phyloP scores from a whole-genome alignment of 92 coral and sea anemone species.

The Porites rus region DNA sequence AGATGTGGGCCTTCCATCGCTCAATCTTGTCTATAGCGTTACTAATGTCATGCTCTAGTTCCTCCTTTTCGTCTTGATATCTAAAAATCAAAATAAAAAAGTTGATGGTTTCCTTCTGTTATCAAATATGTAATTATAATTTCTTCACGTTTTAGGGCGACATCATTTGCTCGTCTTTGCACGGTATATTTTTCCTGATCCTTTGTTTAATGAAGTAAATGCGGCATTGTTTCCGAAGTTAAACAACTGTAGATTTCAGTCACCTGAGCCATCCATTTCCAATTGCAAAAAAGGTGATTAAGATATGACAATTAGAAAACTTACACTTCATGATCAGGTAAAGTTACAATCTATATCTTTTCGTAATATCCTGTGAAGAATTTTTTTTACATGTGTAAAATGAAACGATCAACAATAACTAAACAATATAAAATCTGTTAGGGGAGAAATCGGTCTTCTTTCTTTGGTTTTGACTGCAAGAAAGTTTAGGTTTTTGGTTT shows the following conservation, averaged over 20 bases:
- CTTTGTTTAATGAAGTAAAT: too few species aligned
- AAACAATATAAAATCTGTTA: too few species aligned
- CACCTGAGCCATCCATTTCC: background rate
- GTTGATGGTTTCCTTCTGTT: background rate
- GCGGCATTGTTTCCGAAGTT: background rate
- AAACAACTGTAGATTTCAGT: constrained; percentile 9
- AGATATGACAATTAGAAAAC: constrained; percentile 9
- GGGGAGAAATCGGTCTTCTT: too few species aligned
- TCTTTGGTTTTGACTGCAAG: too few species aligned
- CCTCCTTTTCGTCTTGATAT: constrained; percentile 10
- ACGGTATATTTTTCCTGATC: too few species aligned
- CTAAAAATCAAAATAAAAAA: background rate
- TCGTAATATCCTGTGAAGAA: too few species aligned
- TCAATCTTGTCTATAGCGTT: constrained; percentile 27
- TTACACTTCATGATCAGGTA: too few species aligned
- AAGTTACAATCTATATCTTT: too few species aligned
- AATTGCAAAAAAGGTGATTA: background rate
- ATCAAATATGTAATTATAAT: background rate
- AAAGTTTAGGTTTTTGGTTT: too few species aligned
- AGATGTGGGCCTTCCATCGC: constrained; percentile 19
- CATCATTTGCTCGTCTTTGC: background rate
- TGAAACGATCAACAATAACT: too few species aligned
- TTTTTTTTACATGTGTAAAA: too few species aligned
- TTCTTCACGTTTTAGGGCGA: background rate
- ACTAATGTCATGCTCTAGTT: constrained; percentile 13